Percentiles rank a stretch among this genome's conserved stretches.
These are phyloP conservation scores for Melieria omissa DNA, from an alignment of 2,888 invertebrate species.

Conservation along the genomic window DNA sequence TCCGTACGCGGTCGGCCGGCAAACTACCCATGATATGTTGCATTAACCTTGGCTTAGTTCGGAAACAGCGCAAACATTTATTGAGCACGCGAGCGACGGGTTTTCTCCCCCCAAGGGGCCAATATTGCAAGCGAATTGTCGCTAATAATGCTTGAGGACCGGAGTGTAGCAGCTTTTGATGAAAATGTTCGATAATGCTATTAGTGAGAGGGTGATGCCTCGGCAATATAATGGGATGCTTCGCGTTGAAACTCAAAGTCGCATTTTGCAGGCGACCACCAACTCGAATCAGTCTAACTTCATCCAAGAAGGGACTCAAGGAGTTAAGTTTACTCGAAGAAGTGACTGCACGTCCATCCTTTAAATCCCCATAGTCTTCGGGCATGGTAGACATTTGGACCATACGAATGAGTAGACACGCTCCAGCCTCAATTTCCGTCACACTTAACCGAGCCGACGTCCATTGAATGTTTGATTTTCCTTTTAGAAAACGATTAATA, in stretches of 20 bases:
- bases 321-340: conserved; percentile 10
- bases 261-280: conserved; percentile 23
- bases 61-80: conserved; percentile 36
- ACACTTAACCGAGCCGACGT: background rate
- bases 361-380: conserved; percentile 1
- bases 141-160: conserved; percentile 13
- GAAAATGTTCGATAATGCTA: conserved; percentile 16
- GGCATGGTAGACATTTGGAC: conserved; percentile 7
- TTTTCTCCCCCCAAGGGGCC: conserved; percentile 18
- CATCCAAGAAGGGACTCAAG: conserved; percentile 20
- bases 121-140: conserved; percentile 6
- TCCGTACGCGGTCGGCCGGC: conserved; percentile 25
- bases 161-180: conserved; percentile 12
- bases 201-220: conserved; percentile 14
- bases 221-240: conserved; percentile 17
- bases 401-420: conserved; percentile 19
- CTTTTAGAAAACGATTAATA: conserved; percentile 13
- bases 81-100: conserved; percentile 14
- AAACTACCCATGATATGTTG: conserved; percentile 39
- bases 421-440: conserved; percentile 3
- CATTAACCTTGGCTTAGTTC: conserved; percentile 26
- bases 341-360: background rate
- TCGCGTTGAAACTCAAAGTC: conserved; percentile 5
- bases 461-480: background rate
- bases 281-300: conserved; percentile 13